These are phyloP conservation scores for Lepus americanus DNA, from an alignment of 2,113 vertebrate genomes.

Conservation along the genomic window DNA sequence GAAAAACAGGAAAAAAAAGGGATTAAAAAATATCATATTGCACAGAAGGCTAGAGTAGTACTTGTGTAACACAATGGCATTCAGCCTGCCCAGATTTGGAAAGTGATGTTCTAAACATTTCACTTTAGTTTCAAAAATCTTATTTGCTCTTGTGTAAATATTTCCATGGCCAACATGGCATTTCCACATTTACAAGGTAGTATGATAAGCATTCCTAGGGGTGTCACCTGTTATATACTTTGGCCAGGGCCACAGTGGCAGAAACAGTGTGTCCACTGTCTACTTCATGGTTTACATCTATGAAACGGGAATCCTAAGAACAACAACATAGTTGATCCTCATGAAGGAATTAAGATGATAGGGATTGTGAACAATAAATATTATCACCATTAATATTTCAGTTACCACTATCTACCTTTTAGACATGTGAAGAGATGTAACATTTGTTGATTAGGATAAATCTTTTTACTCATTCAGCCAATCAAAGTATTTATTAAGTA, in stretches of 20 bases:
- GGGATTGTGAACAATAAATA: not conserved
- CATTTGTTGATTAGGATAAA: not conserved
- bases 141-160: not conserved
- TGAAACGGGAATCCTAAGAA: not conserved
- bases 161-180: not conserved
- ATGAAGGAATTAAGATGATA: not conserved
- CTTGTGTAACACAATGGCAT: not conserved
- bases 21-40: conserved; percentile 32
- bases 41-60: not conserved
- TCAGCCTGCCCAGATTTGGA: not conserved
- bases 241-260: not conserved
- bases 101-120: not conserved
- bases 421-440: not conserved
- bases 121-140: conserved; percentile 28
- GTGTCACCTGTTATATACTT: not conserved
- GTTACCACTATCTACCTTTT: not conserved
- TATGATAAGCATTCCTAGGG: not conserved
- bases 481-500: not conserved
- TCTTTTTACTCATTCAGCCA: not conserved
- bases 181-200: not conserved
- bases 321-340: not conserved
- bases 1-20: not conserved
- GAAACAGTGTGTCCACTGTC: not conserved
- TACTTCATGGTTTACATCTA: not conserved
- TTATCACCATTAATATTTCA: not conserved